Evolutionary conservation across 2,888 invertebrate species (phyloP), one percentile per base, ranked within the genome.

Genomic region (Auanema sp.): DNA sequence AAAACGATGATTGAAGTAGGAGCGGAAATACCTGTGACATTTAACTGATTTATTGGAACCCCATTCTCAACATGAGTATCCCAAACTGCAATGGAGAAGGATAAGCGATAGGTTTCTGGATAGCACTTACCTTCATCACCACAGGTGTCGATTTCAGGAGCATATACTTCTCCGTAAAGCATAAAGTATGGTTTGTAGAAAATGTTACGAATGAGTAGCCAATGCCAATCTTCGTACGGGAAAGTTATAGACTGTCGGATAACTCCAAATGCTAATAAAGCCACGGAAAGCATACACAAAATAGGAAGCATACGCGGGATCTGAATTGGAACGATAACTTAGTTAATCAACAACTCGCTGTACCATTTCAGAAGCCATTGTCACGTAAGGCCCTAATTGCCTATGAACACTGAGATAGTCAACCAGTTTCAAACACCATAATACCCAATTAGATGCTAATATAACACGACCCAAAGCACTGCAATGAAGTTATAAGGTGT

Each of bases 301-400:
- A 97, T 95, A 85, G 95, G 94, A 83, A 94, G 91, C 95, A 97
- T 96, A 85, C 96, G 94, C 11, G 85, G 83, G 51, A 87, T 70
- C 56, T 47, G 10, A 5, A 47, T 5, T 5, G 4, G 8, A 52
- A n/a, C 16, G 21, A 23, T 21, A 21, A 52, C 5, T 21, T 16
- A 25, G 4, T 6, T 2, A 21, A 54, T 5, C 47, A 5, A 16
- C 6, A 18, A 5, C 2, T n/a, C 5, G 18, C 23, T 52, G 4
- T 66, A 96, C 93, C 95, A 97, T 95, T 88, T 96, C 95, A 51
- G 94, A 94, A 90, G 96, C 95, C 93, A 98, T 98, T 65, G 94
- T 95, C 71, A 98, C 94, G 85, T 96, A 89, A 65, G 97, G 97
- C 87, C 97, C 88, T 21, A 88, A 84, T 86, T 94, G 93, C 87